Percentiles rank a stretch among this genome's conserved stretches.
These are phyloP conservation scores for Drosophila sordidula DNA, from an alignment of 2,888 invertebrate genomes.

Conservation along the genomic window DNA sequence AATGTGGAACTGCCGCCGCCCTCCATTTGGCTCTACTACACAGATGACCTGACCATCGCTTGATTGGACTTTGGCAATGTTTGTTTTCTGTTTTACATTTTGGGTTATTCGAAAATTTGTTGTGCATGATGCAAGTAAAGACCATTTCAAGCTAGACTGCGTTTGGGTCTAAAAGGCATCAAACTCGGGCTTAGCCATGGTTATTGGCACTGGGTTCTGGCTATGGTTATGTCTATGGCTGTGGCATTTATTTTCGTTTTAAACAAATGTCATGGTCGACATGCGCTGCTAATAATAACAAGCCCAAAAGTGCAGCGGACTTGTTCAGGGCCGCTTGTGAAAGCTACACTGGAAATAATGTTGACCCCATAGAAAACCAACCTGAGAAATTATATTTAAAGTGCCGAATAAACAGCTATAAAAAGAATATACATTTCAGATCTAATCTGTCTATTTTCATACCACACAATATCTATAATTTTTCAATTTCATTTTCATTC, in stretches of 20 bases:
- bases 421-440: no score
- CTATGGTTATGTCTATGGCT: slow-evolving; percentile 23
- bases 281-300: slow-evolving; percentile 66
- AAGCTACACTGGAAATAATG: slow-evolving; percentile 28
- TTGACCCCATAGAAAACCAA: background rate
- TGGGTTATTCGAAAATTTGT: slow-evolving; percentile 56
- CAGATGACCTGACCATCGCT: slow-evolving; percentile 84
- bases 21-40: slow-evolving; percentile 84
- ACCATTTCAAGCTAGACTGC: slow-evolving; percentile 69
- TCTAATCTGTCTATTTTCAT: no score
- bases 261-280: slow-evolving; percentile 73
- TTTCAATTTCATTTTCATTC: no score
- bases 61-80: slow-evolving; percentile 47
- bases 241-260: slow-evolving; percentile 51
- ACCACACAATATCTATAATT: no score
- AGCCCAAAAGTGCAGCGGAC: slow-evolving; percentile 66
- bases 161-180: slow-evolving; percentile 30
- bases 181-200: slow-evolving; percentile 17
- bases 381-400: no score
- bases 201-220: slow-evolving; percentile 7
- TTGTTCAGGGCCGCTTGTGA: slow-evolving; percentile 50
- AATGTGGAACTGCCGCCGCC: slow-evolving; percentile 78
- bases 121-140: slow-evolving; percentile 52
- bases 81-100: slow-evolving; percentile 14
- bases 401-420: no score